phyloP scores from a whole-genome alignment of 2,888 invertebrate genomes.

The Steinernema scapterisci region DNA sequence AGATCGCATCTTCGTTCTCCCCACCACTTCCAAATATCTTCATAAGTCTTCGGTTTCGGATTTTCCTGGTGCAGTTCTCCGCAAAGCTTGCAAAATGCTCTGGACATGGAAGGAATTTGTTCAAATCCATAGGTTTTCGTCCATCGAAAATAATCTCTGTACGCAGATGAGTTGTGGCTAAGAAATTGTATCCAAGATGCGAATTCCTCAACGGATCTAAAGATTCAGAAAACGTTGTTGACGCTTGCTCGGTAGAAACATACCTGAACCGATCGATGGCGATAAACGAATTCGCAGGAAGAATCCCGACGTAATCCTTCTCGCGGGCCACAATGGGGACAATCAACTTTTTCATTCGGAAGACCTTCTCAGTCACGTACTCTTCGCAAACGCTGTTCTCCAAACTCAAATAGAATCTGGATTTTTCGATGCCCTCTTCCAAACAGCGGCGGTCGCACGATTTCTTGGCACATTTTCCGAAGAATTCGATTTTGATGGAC shows the following conservation, averaged over 20 bases:
- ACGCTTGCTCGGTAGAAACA: background rate
- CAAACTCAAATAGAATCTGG: slow-evolving; percentile 3
- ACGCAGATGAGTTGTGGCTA: background rate
- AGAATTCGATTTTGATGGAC: background rate
- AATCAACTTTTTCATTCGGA: background rate
- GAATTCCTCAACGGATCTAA: background rate
- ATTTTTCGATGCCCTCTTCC: background rate
- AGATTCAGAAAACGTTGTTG: background rate
- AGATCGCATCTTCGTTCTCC: background rate
- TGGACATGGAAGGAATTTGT: background rate
- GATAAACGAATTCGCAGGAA: background rate
- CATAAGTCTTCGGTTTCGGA: background rate
- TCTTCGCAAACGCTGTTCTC: slow-evolving; percentile 7
- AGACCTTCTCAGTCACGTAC: slow-evolving; percentile 6
- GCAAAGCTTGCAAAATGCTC: background rate
- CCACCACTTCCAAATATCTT: background rate
- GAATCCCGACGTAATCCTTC: background rate
- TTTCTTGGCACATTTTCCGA: background rate
- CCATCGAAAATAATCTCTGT: background rate
- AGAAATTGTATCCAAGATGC: background rate
- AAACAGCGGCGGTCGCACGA: background rate
- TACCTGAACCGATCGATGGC: background rate
- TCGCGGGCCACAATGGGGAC: background rate
- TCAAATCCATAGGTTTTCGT: background rate
- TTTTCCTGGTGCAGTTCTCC: background rate